phyloP scores from a whole-genome alignment of 2,888 invertebrate genomes.

The Rotaria sp. region DNA sequence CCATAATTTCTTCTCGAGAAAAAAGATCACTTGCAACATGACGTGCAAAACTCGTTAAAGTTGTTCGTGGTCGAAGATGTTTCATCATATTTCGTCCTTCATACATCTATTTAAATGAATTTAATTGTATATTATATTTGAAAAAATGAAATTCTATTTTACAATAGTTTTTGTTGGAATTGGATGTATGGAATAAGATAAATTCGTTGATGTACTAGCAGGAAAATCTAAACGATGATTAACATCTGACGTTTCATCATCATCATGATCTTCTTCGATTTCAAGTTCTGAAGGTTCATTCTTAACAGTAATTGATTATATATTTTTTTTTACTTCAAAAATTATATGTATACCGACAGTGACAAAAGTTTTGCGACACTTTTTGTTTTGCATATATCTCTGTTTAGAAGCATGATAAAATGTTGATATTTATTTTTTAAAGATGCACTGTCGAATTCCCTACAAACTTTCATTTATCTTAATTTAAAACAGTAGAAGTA shows the following conservation, averaged over 20 bases:
- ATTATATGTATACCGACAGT: too few relatives aligned
- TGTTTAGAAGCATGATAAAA: too few relatives aligned
- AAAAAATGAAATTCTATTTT: background rate
- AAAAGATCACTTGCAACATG: background rate
- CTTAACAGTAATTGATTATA: background rate
- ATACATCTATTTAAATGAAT: background rate
- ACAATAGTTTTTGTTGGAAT: background rate
- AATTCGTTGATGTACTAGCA: background rate
- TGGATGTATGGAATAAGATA: background rate
- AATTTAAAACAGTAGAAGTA: too few relatives aligned
- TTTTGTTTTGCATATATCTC: too few relatives aligned
- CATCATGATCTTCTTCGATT: background rate
- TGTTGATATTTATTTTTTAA: too few relatives aligned
- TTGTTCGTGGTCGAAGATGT: conserved; percentile 7
- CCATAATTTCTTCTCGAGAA: background rate
- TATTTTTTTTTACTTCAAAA: too few relatives aligned
- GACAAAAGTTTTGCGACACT: too few relatives aligned
- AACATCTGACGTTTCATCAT: background rate
- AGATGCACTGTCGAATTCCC: too few relatives aligned
- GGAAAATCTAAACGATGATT: background rate
- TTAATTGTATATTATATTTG: background rate
- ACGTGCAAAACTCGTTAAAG: background rate
- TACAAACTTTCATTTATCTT: too few relatives aligned
- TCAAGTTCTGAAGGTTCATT: background rate
- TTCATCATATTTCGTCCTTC: conserved; percentile 28